Evolutionary conservation across 2,797 vertebrate genomes (phyloP).

Genomic region (Pipistrellus pygmaeus): DNA sequence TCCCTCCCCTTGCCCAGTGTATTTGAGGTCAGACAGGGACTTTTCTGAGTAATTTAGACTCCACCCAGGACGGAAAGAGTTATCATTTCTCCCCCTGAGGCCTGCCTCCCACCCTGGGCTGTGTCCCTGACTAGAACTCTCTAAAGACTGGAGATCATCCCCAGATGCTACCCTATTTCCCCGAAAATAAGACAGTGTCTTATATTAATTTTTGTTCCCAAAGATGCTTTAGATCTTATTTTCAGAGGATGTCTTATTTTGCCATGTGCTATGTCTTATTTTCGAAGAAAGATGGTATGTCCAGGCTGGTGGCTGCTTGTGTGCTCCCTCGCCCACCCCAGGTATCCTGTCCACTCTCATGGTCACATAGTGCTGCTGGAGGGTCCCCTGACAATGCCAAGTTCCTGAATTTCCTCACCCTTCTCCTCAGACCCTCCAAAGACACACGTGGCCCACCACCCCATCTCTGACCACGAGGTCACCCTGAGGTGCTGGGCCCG

Average conservation of each 20-base stretch:
- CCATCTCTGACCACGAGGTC: neutral
- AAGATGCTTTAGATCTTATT: too few relatives aligned
- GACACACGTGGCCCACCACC: neutral
- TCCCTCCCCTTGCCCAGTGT: neutral
- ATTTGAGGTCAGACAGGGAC: too few relatives aligned
- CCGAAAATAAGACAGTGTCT: too few relatives aligned
- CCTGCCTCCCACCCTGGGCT: neutral
- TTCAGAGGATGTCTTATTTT: too few relatives aligned
- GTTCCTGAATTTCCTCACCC: neutral
- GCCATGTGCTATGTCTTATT: too few relatives aligned
- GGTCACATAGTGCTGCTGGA: neutral
- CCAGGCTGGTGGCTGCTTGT: neutral
- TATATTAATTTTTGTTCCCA: too few relatives aligned
- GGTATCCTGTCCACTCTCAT: neutral
- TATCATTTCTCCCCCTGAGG: neutral
- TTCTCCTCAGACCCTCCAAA: slow-evolving; percentile 13
- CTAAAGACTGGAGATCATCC: neutral
- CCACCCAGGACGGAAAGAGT: too few relatives aligned
- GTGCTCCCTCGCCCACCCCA: neutral
- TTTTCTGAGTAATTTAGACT: neutral
- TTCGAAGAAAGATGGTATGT: too few relatives aligned
- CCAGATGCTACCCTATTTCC: too few relatives aligned
- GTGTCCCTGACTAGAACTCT: neutral
- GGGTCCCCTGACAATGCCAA: neutral
- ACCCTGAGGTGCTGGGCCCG: slow-evolving; percentile 47